A percentile compares a stretch with the other conserved stretches of the same genome.
Evolutionary conservation across 2,888 invertebrate species (phyloP).

Genomic region (Allygus modestus): DNA sequence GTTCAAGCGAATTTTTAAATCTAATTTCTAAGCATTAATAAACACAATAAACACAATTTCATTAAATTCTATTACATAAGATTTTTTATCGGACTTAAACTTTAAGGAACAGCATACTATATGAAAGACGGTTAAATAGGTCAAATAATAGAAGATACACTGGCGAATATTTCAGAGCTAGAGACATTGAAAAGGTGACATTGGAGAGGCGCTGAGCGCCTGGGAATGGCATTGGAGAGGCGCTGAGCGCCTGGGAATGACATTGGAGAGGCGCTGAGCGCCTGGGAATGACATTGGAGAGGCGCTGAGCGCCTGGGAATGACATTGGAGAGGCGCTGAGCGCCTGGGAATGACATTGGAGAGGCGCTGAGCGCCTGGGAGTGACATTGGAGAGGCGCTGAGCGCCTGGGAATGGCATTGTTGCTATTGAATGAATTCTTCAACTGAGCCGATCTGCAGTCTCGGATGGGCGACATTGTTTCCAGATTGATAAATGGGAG

Average conservation of each 20-base stretch:
- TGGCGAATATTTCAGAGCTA: background rate
- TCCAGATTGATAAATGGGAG: background rate
- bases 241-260: background rate
- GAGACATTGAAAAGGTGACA: background rate
- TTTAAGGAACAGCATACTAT: too few species aligned
- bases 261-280: background rate
- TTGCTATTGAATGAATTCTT: constrained; percentile 13
- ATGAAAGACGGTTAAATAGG: background rate
- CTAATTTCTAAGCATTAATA: too few species aligned
- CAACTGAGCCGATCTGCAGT: background rate
- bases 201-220: background rate
- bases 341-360: background rate
- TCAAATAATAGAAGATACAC: background rate
- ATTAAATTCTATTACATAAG: too few species aligned
- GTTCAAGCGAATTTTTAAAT: too few species aligned
- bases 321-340: background rate
- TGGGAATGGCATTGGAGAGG: background rate
- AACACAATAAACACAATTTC: too few species aligned
- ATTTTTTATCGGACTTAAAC: too few species aligned
- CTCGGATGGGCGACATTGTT: background rate
- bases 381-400: background rate
- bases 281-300: background rate
- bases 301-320: background rate
- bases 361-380: background rate
- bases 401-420: background rate